phyloP scores from a whole-genome alignment of 1,140 invertebrate genomes.

The Cryptotermes secundus region DNA sequence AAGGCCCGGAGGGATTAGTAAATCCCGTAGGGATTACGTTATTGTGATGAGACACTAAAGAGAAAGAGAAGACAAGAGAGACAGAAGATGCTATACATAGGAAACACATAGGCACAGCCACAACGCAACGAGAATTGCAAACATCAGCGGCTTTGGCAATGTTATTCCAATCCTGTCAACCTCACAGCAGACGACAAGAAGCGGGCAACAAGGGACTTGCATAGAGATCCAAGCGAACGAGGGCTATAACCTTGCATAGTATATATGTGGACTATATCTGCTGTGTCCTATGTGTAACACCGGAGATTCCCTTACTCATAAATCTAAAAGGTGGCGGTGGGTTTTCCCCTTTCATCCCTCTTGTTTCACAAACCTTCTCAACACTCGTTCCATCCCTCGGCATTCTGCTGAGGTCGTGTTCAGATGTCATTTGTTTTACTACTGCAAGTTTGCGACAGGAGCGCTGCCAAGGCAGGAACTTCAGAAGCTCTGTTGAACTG shows the following conservation, averaged over 20 bases:
- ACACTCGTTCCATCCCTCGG: background rate
- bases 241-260: background rate
- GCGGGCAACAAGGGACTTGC: constrained; percentile 1
- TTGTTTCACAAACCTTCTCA: background rate
- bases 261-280: no score
- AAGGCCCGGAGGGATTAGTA: background rate
- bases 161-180: background rate
- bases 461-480: background rate
- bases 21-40: background rate
- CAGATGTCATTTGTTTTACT: constrained; percentile 1
- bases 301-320: background rate
- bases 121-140: background rate
- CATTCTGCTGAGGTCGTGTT: constrained; percentile 6
- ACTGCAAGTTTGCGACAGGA: background rate
- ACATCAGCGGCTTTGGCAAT: background rate
- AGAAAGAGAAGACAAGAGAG: background rate
- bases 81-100: background rate
- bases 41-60: background rate
- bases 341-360: background rate
- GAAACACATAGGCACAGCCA: background rate
- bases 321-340: background rate
- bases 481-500: background rate
- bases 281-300: background rate
- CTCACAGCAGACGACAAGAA: background rate
- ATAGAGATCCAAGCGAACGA: background rate